Conservation (phyloP, 2,113 vertebrate species). For the Paralichthys olivaceus region DNA sequence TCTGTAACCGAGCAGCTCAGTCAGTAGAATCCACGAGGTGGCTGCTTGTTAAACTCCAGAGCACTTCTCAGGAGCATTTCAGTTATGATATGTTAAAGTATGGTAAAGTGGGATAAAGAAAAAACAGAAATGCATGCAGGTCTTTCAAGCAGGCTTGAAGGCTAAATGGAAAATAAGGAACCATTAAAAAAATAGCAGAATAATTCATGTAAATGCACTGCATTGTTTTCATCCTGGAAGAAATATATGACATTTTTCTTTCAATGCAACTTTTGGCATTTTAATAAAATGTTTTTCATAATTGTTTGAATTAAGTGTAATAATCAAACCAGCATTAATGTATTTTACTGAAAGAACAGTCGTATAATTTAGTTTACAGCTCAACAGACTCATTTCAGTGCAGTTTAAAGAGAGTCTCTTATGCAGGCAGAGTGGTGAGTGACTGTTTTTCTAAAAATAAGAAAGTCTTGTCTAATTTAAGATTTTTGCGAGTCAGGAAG, state of each 20-base stretch:
- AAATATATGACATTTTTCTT: conserved; percentile 13
- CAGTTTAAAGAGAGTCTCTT: conserved; percentile 26
- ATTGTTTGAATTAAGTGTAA: too few species aligned
- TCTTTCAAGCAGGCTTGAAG: conserved; percentile 8
- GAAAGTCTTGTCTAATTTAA: neutral
- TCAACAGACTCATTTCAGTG: neutral
- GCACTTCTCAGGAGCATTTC: neutral
- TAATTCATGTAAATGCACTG: conserved; percentile 31
- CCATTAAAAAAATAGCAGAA: conserved; percentile 6
- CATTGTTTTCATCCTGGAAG: conserved; percentile 18
- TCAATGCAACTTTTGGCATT: too few species aligned
- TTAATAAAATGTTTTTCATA: too few species aligned
- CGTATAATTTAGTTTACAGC: neutral
- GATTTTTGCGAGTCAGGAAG: conserved; percentile 6
- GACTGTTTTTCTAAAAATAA: conserved; percentile 22
- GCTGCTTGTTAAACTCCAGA: conserved; percentile 13
- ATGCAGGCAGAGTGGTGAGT: neutral
- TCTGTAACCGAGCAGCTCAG: conserved; percentile 32
- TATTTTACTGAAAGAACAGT: neutral
- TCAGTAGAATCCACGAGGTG: neutral
- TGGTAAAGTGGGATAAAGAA: neutral
- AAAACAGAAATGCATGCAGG: neutral
- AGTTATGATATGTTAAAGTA: neutral
- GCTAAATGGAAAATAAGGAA: conserved; percentile 23
- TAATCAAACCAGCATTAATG: neutral